Conservation (phyloP, 2,113 vertebrate genomes). For the Trematocara zebra region DNA sequence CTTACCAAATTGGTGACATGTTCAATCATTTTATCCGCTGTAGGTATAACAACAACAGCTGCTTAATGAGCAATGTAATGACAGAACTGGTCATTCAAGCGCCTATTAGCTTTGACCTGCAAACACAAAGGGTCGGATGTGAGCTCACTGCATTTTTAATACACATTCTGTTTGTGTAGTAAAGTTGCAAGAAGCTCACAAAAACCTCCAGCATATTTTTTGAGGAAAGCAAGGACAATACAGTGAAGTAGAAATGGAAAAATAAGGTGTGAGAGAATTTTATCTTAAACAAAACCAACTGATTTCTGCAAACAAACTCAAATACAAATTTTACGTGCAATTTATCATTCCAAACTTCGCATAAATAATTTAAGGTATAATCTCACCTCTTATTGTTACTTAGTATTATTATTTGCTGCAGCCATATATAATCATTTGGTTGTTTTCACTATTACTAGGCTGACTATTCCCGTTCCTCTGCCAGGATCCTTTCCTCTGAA, state of each 20-base stretch:
- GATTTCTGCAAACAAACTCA: not conserved
- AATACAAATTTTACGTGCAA: not conserved
- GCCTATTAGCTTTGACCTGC: not conserved
- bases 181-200: not conserved
- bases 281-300: not conserved
- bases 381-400: not conserved
- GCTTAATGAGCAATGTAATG: not conserved
- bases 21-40: not conserved
- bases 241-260: not conserved
- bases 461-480: not conserved
- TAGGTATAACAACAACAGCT: not conserved
- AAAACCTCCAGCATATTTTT: not conserved
- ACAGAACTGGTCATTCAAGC: not conserved
- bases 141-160: not conserved
- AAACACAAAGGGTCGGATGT: not conserved
- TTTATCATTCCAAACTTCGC: not conserved
- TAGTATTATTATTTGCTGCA: not conserved
- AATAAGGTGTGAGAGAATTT: not conserved
- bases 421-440: not conserved
- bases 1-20: not conserved
- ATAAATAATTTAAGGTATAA: not conserved
- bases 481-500: not conserved
- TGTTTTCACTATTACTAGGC: not conserved
- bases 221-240: not conserved
- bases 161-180: not conserved